phyloP scores from a whole-genome alignment of 2,113 vertebrate genomes.

The Poeciliopsis turrubarensis region DNA sequence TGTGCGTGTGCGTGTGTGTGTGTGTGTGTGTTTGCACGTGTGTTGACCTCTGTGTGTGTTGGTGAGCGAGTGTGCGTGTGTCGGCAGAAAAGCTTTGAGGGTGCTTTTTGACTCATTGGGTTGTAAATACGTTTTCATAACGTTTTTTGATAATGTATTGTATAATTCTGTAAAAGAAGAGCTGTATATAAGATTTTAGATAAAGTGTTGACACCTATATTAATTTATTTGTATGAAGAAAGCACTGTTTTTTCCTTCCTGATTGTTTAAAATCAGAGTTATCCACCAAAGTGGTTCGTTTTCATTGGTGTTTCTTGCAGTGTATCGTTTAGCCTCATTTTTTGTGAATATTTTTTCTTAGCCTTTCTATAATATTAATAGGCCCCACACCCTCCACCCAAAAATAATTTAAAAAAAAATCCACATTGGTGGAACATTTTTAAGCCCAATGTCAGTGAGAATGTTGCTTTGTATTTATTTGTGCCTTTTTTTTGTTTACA shows the following conservation, averaged over 20 bases:
- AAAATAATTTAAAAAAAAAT: not conserved
- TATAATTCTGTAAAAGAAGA: conserved; percentile 77
- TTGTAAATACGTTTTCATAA: conserved; percentile 85
- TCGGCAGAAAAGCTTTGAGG: conserved; percentile 52
- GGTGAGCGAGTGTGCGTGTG: conserved; percentile 27
- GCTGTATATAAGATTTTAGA: conserved; percentile 85
- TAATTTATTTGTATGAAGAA: conserved; percentile 79
- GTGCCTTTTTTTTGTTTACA: conserved; percentile 67
- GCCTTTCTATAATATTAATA: conserved; percentile 27
- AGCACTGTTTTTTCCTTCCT: conserved; percentile 57
- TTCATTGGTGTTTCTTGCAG: conserved; percentile 70
- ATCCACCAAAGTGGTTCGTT: conserved; percentile 77
- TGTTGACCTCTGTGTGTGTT: not conserved
- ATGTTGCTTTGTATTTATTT: conserved; percentile 22
- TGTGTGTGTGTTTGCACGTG: conserved; percentile 26
- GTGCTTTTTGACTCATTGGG: conserved; percentile 75
- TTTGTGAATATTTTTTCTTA: conserved; percentile 23
- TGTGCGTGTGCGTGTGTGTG: conserved; percentile 1
- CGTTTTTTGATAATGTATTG: conserved; percentile 82
- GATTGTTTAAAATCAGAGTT: conserved; percentile 68
- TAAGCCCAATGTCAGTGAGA: conserved; percentile 29
- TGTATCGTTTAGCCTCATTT: conserved; percentile 44
- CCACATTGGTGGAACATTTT: conserved; percentile 29
- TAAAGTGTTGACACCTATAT: conserved; percentile 74
- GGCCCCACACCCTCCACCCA: not conserved